Base-by-base conservation (phyloP, 2,888 invertebrate genomes). In the Amphipyra tragopoginis region DNA sequence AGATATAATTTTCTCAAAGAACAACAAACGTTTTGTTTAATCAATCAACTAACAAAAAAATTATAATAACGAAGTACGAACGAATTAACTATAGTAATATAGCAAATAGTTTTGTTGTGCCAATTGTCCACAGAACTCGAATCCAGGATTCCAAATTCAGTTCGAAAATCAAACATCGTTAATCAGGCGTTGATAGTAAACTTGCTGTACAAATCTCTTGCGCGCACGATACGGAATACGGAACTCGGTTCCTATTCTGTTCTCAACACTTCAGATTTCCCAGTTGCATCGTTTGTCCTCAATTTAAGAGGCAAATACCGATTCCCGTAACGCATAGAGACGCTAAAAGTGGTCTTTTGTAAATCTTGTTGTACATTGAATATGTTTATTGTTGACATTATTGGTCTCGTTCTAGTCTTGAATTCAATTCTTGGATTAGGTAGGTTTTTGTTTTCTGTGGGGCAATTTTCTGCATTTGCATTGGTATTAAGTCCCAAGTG, bases 241-340 rank as follows among this genome's bases (percentile, higher is more conserved):
- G 56, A 58, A 75, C 75, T 68, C 64, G 69, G 72, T 69, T 75
- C 71, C 74, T 66, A 79, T 79, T 79, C 69, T 72, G 72, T 79
- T 80, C 78, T 84, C 66, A 75, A 69, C 65, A 72, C 73, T 80
- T 80, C 75, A 88, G 88, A 90, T 90, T 90, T 90, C 89, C 90
- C 89, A 85, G 84, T 76, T 79, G 90, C 82, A 80, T 85, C 86
- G 87, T 90, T 87, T 85, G 82, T 87, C 82, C 80, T 70, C 80
- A 77, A 81, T 86, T 86, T 85, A 84, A 85, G 83, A 83, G 69
- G 81, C 80, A 85, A 87, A 85, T 83, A 85, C 73, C 76, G 81
- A 80, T 77, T 77, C 72, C 79, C 74, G 73, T 79, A 75, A 70
- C 66, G 64, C 73, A 61, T 60, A 62, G 78, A 70, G 77, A 81